Percentiles rank a stretch among this genome's conserved stretches.
Conservation (phyloP, 2,797 vertebrate species). For the Natrix natrix region DNA sequence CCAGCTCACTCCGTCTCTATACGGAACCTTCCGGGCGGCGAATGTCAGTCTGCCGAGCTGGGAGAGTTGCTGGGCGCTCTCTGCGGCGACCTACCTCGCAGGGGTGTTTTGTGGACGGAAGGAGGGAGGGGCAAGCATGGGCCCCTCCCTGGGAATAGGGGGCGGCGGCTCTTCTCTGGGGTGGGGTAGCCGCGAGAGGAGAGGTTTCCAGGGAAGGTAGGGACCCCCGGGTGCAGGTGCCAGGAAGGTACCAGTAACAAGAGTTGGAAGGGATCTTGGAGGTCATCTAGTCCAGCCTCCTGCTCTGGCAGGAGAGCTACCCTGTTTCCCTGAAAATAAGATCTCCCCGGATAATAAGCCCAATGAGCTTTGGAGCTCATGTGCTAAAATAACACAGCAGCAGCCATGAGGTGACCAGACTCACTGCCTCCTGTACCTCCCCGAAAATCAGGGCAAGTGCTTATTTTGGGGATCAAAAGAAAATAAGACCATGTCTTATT, state of each 20-base stretch:
- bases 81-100: neutral
- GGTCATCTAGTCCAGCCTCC: neutral
- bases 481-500: no score
- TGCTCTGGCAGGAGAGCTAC: neutral
- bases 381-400: no score
- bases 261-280: neutral
- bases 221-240: neutral
- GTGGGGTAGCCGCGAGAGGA: neutral
- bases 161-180: neutral
- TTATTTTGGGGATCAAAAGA: no score
- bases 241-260: neutral
- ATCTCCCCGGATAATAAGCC: no score
- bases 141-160: neutral
- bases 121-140: neutral
- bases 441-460: no score
- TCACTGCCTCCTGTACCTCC: no score
- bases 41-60: neutral
- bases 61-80: neutral
- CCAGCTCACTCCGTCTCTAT: neutral
- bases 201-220: neutral
- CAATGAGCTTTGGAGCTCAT: no score
- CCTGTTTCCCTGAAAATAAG: no score
- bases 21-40: no score
- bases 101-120: neutral
- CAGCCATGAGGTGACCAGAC: no score